Base-by-base conservation (phyloP, 2,888 invertebrate genomes). In the Leptinotarsa tumamoca region DNA sequence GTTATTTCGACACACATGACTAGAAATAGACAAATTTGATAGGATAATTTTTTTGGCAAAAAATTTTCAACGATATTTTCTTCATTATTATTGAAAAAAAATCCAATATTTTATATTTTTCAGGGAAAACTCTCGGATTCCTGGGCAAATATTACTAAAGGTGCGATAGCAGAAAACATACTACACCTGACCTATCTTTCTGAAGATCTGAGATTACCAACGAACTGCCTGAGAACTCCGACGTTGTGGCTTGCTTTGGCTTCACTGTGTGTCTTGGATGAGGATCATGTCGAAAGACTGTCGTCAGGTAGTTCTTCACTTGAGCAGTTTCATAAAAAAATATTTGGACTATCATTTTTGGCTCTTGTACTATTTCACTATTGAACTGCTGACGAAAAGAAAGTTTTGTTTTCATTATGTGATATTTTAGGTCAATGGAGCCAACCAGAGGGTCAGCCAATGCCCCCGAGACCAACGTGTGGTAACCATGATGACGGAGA, bases 401-500 rank as follows among this genome's bases (percentile, higher is more conserved):
- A n/a, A 13, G 43, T 43, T 43, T 43, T 43, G 10, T 43, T 43
- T 43, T 10, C 10, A 43, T 43, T 3, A 54, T 13, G 15, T 15
- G 58, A 4, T 18, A 58, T 58, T 58, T 23, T 4, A 58, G 95
- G 94, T 0, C 95, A 95, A 83, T 95, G 95, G 94, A 93, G 92
- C 82, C 93, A 93, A 83, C 88, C 91, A 58, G 90, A 91, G 80
- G 91, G 91, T 63, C 90, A 90, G 85, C 89, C 89, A 79, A 89
- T 90, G 63, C 91, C 90, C 73, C 91, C 91, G 15, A 91, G 97
- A 85, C 95, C 96, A 10, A 93, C 95, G 79, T 99, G 99, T 89
- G 94, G 93, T 70, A 99, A 99, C 89, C 99, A 99, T 88, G 99
- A 99, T 86, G 99, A 99, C 87, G 96, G 96, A 1, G 93, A 95